These are phyloP conservation scores for Gambusia affinis DNA, from an alignment of 2,113 vertebrate genomes.

Conservation along the genomic window DNA sequence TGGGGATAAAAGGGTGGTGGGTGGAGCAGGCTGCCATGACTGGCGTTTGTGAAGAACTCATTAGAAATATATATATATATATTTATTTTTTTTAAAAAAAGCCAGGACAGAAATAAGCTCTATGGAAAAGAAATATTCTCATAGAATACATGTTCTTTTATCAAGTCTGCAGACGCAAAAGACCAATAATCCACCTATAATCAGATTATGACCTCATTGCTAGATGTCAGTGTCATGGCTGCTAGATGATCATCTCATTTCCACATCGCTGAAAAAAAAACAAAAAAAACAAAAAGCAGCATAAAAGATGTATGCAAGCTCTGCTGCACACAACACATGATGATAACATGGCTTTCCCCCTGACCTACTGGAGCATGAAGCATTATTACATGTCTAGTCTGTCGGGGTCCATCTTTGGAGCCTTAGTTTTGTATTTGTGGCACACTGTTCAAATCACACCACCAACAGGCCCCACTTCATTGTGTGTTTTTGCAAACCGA, in stretches of 20 bases:
- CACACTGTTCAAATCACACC: not conserved
- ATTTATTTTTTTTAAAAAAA: too few species aligned
- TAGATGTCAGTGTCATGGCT: not conserved
- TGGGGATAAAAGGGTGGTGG: not conserved
- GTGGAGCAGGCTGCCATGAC: not conserved
- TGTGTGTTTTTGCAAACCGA: constrained; percentile 2
- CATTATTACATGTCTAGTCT: constrained; percentile 21
- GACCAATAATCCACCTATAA: constrained; percentile 27
- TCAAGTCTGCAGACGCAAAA: not conserved
- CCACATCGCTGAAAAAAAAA: constrained; percentile 7
- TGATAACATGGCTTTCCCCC: constrained; percentile 2
- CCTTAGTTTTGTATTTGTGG: not conserved
- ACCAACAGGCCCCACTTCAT: not conserved
- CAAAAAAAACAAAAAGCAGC: not conserved
- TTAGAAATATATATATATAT: constrained; percentile 8
- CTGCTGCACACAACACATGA: not conserved
- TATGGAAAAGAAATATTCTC: not conserved
- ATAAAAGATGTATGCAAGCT: not conserved
- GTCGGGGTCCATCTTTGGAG: constrained; percentile 5
- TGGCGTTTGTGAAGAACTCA: constrained; percentile 40
- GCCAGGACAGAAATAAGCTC: constrained; percentile 8
- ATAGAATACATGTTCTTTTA: constrained; percentile 4
- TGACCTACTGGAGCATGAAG: not conserved
- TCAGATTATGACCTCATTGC: constrained; percentile 23
- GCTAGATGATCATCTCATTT: constrained; percentile 23